phyloP scores from a whole-genome alignment of 2,113 vertebrate species.

The Heterotilapia buettikoferi region DNA sequence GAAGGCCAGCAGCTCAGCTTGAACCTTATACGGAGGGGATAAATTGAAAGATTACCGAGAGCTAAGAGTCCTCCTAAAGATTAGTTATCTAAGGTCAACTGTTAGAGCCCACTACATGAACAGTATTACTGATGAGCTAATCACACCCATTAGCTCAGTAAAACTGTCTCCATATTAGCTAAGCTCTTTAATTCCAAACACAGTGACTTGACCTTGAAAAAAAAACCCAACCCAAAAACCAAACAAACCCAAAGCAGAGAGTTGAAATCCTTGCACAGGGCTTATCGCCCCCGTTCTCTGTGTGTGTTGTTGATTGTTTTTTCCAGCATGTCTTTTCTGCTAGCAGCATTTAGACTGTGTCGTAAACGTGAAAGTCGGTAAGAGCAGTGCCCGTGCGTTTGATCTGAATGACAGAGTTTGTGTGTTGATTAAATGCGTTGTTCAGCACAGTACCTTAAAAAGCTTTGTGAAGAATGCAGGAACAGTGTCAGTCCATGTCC shows the following conservation, averaged over 20 bases:
- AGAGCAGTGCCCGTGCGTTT: not conserved
- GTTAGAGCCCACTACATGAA: not conserved
- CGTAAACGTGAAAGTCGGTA: not conserved
- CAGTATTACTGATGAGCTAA: not conserved
- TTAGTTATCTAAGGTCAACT: not conserved
- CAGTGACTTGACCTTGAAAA: not conserved
- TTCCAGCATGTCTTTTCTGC: not conserved
- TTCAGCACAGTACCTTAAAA: not conserved
- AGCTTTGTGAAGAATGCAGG: not conserved
- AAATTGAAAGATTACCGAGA: not conserved
- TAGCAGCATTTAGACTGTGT: conserved; percentile 12
- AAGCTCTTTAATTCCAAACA: not conserved
- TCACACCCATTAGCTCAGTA: not conserved
- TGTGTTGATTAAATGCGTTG: not conserved
- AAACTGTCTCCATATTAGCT: not conserved
- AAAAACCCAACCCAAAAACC: not conserved
- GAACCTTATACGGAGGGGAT: not conserved
- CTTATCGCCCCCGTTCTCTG: not conserved
- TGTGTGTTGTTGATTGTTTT: not conserved
- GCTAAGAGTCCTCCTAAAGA: not conserved
- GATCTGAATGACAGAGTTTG: not conserved
- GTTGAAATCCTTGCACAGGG: conserved; percentile 3
- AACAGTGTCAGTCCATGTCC: conserved; percentile 35
- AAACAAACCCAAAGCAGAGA: not conserved
- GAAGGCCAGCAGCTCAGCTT: not conserved